Base-by-base conservation (phyloP, 2,113 vertebrate genomes). In the Thermophis baileyi region DNA sequence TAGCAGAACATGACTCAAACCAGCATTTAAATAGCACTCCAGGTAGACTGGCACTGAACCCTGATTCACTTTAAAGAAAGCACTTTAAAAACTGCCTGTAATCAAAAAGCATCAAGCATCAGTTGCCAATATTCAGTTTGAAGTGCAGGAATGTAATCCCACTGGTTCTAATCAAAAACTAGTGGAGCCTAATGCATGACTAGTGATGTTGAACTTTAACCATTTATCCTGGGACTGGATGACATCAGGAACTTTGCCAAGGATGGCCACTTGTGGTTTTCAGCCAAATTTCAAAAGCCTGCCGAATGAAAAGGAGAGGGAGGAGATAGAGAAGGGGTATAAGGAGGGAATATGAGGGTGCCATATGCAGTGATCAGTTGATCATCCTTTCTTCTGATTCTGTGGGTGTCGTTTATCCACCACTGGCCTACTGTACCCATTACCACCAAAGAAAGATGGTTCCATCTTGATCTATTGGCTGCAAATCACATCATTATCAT, bases 61-160 rank as follows among this genome's bases (percentile, higher is more conserved):
- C 91, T 35, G 91, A 92, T 74, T 93, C 53, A 86, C n/a, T 35
- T 57, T 60, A 90, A 53, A 86, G 11, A 60, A 44, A 90, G 30
- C 22, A 90, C 88, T 51, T 93, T 30, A n/a, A 35, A 69, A 89
- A 53, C n/a, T 89, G 49, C 49, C 60, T 51, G 53, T 18, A 53
- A 50, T 50, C 88, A 92, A 89, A 27, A 92, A 89, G 49, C 60
- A 89, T 92, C 57, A 89, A 81, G 91, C 60, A 92, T 50, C 47
- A 92, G 47, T 30, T 92, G 91, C 86, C 30, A 87, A 87, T 85
- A 87, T 35, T 91, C 63, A 87, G 24, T 35, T 50, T 74, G n/a
- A n/a, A 92, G 53, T 88, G 88, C 57, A 88, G n/a, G n/a, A 88
- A 74, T 87, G 46, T 46, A 53, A 92, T 89, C 49, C 40, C 25